Conservation (phyloP, 2,113 vertebrate genomes). For the Morone chrysops region DNA sequence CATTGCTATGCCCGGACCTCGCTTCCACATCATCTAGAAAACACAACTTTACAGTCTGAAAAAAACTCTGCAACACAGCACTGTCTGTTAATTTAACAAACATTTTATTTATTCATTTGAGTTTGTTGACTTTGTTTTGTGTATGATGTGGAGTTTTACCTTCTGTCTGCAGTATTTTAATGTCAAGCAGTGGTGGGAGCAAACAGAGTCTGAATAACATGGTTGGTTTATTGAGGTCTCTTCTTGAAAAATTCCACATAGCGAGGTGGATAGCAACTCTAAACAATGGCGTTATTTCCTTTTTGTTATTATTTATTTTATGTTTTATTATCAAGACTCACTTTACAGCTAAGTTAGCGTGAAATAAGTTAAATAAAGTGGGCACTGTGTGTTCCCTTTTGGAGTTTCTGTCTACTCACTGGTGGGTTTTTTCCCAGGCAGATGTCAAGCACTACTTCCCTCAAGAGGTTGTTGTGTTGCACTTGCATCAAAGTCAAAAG, state of each 20-base stretch:
- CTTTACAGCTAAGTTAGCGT: neutral
- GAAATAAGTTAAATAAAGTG: neutral
- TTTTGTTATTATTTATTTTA: slow-evolving; percentile 9
- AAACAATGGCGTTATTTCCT: neutral
- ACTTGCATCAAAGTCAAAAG: neutral
- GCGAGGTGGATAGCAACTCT: neutral
- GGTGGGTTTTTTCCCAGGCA: neutral
- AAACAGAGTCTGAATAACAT: slow-evolving; percentile 13
- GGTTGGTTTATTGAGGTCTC: neutral
- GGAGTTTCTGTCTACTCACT: neutral
- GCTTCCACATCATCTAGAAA: slow-evolving; percentile 93
- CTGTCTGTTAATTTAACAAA: slow-evolving; percentile 20
- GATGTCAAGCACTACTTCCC: neutral
- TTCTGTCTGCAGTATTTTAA: slow-evolving; percentile 15
- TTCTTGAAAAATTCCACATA: neutral
- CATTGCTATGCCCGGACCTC: slow-evolving; percentile 92
- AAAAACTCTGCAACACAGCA: neutral
- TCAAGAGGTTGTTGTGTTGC: neutral
- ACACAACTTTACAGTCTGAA: neutral
- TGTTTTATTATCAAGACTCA: neutral
- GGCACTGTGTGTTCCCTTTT: neutral
- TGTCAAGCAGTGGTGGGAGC: slow-evolving; percentile 16
- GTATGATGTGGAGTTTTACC: slow-evolving; percentile 39
- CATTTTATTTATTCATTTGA: slow-evolving; percentile 24
- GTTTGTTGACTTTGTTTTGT: slow-evolving; percentile 28